Evolutionary conservation across 2,888 invertebrate species (phyloP).

Genomic region (Anthophora plumipes): DNA sequence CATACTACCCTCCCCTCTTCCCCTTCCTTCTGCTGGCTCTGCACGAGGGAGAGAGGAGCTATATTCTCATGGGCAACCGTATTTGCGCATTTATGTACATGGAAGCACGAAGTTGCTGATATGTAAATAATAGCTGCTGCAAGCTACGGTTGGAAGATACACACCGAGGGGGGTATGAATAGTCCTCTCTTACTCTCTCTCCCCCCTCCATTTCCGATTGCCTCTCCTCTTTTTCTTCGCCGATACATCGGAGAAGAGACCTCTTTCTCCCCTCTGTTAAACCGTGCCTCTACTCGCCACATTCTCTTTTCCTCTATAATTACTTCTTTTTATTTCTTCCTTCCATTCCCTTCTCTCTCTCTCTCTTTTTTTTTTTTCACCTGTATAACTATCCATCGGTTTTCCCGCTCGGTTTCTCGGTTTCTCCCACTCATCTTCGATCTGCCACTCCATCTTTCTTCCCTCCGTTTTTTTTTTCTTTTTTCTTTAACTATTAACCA

Average conservation of each 20-base stretch:
- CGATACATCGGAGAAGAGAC: constrained; percentile 35
- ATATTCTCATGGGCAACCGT: constrained; percentile 63
- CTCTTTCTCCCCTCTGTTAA: constrained; percentile 10
- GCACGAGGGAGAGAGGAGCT: constrained; percentile 12
- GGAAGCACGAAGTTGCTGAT: constrained; percentile 72
- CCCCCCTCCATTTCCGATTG: constrained; percentile 42
- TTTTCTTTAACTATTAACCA: constrained; percentile 44
- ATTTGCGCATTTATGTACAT: constrained; percentile 68
- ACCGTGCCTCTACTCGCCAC: constrained; percentile 25
- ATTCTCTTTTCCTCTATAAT: constrained; percentile 30
- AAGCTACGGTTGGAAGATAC: constrained; percentile 53
- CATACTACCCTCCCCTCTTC: neutral
- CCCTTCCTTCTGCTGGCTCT: neutral
- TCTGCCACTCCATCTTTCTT: constrained; percentile 23
- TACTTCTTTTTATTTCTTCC: constrained; percentile 37
- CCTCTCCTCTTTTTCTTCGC: constrained; percentile 47
- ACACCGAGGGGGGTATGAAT: constrained; percentile 51
- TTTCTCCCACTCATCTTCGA: constrained; percentile 58
- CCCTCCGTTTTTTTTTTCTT: neutral
- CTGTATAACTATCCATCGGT: constrained; percentile 50
- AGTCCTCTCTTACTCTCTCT: constrained; percentile 23
- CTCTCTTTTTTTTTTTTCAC: constrained; percentile 37
- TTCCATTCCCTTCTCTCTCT: constrained; percentile 1
- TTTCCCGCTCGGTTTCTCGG: constrained; percentile 48
- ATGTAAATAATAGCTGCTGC: constrained; percentile 77